Evolutionary conservation across 92 coral and sea anemone species (phyloP), one percentile per base, ranked within the genome.

Genomic region (Zoanthus sansibaricus): DNA sequence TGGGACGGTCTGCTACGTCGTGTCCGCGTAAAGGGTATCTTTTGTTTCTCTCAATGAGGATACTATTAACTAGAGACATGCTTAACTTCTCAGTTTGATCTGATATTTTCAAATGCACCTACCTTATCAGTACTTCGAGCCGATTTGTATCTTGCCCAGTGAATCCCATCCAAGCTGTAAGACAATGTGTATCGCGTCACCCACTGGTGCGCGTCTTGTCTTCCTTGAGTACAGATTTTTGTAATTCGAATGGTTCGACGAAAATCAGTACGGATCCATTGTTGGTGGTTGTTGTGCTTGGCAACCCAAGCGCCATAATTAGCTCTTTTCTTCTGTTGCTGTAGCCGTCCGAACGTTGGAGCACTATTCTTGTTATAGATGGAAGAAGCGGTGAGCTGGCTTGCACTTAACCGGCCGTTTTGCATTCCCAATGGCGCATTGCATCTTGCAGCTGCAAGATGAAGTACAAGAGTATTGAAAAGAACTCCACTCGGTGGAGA

Each of bases 251-350:
- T 66, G n/a, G 84, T 44, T 37, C 75, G 73, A 14, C 80, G 76
- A 47, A 89, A 68, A 74, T 84, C 75, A 18, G 84, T 86, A 32
- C 59, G 66, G 18, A 89, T 30, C 91, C 91, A 89, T 20, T 86
- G 88, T n/a, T 51, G 82, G 18, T 66, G 75, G 74, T 89, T 87
- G 56, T 76, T 66, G 14, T 68, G 59, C 15, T n/a, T 66, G 49
- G 91, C 84, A 76, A 86, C 77, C 91, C 91, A 89, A 30, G 83
- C 88, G 16, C 91, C 91, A 20, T 62, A 78, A 33, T 88, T 72
- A 2, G 21, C 12, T 33, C 55, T 62, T 21, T 72, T 61, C 18
- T 79, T 79, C 72, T 79, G 85, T n/a, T 51, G 17, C 14, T 71
- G 49, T 18, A 79, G 84, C 47, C 84, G 44, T 7, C 52, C 84